Conservation (phyloP, 2,113 vertebrate species). For the Tupaia tana region DNA sequence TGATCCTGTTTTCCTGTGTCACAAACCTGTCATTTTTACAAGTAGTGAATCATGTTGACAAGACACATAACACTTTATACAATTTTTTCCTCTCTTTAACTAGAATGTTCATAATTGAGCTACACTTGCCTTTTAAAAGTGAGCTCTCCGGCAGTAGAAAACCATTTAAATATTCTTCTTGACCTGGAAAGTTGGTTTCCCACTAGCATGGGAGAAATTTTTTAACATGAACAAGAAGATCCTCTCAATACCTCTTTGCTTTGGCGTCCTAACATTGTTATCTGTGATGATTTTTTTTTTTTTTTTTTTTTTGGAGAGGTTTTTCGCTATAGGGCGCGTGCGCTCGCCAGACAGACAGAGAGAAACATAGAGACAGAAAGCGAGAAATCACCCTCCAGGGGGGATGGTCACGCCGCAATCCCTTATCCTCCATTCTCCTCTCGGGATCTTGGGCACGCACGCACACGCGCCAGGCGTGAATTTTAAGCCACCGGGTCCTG, state of each 20-base stretch:
- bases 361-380: too few species aligned
- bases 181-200: conserved; percentile 71
- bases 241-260: conserved; percentile 74
- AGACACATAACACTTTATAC: conserved; percentile 84
- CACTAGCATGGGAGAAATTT: conserved; percentile 4
- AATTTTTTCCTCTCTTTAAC: conserved; percentile 74
- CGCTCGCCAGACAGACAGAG: too few species aligned
- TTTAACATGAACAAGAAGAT: conserved; percentile 77
- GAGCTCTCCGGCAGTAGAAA: conserved; percentile 73
- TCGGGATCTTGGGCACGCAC: too few species aligned
- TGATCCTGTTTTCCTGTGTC: conserved; percentile 79
- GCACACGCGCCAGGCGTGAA: too few species aligned
- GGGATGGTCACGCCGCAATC: too few species aligned
- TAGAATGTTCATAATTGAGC: conserved; percentile 81
- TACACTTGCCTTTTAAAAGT: conserved; percentile 82
- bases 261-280: conserved; percentile 79
- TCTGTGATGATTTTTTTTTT: conserved; percentile 62
- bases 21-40: conserved; percentile 85
- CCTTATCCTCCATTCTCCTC: too few species aligned
- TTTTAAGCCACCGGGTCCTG: too few species aligned
- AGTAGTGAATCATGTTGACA: conserved; percentile 85
- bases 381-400: too few species aligned
- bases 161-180: conserved; percentile 69
- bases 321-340: too few species aligned
- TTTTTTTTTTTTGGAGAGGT: too few species aligned